phyloP scores from a whole-genome alignment of 2,888 invertebrate genomes.

The Aphidoletes aphidimyza region DNA sequence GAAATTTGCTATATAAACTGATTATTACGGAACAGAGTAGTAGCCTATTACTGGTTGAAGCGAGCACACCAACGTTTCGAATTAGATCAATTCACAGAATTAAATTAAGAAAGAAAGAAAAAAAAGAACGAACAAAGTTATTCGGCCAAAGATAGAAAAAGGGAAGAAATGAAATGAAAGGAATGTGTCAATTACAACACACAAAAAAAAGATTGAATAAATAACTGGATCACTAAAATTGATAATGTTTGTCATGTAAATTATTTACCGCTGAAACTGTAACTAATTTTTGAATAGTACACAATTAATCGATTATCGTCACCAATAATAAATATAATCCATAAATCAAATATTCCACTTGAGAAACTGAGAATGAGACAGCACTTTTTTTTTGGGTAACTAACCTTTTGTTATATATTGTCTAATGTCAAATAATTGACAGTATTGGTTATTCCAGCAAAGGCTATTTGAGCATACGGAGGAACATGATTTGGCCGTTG shows the following conservation, averaged over 20 bases:
- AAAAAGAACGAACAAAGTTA: neutral
- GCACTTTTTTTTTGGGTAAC: neutral
- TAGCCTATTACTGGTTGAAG: too few species aligned
- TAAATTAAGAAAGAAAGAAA: neutral
- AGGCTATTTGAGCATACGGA: neutral
- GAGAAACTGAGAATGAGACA: neutral
- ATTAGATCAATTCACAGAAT: constrained; percentile 46
- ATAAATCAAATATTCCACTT: too few species aligned
- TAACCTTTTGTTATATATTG: neutral
- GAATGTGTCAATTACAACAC: too few species aligned
- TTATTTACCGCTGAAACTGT: too few species aligned
- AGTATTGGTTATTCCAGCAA: neutral
- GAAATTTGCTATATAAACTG: constrained; percentile 35
- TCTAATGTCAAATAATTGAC: neutral
- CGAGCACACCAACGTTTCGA: neutral
- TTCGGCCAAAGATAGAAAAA: neutral
- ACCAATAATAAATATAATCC: too few species aligned
- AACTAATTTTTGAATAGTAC: too few species aligned
- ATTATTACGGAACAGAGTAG: constrained; percentile 28
- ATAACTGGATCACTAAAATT: too few species aligned
- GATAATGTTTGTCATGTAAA: too few species aligned
- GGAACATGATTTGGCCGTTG: neutral
- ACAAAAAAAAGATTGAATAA: too few species aligned
- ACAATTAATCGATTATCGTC: too few species aligned
- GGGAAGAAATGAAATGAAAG: neutral